phyloP scores from a whole-genome alignment of 1,140 invertebrate genomes.

The Oryzaephilus surinamensis region DNA sequence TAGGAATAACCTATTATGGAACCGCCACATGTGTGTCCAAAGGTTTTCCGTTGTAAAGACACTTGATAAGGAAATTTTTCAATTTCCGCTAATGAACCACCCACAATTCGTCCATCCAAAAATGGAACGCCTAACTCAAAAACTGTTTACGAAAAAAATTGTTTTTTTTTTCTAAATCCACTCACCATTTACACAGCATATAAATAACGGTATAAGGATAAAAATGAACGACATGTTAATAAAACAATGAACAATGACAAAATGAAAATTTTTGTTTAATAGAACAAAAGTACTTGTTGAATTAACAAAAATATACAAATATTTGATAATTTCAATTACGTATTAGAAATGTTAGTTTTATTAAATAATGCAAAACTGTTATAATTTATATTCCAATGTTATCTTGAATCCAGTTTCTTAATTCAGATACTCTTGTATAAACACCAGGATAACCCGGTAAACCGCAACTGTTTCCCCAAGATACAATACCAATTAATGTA shows the following conservation, averaged over 20 bases:
- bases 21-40: constrained; percentile 10
- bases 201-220: background rate
- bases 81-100: constrained; percentile 37
- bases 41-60: constrained; percentile 31
- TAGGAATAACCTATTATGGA: constrained; percentile 4
- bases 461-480: background rate
- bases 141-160: background rate
- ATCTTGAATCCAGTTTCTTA: background rate
- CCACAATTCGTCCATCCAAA: constrained; percentile 41
- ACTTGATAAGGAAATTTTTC: constrained; percentile 42
- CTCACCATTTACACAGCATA: background rate
- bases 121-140: background rate
- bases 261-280: too few relatives aligned
- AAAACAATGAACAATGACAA: too few relatives aligned
- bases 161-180: background rate
- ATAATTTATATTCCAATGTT: too few relatives aligned
- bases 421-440: background rate
- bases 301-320: too few relatives aligned
- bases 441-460: background rate
- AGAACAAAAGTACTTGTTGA: too few relatives aligned
- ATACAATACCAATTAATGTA: background rate
- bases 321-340: too few relatives aligned
- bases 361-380: too few relatives aligned
- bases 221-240: background rate
- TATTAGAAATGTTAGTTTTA: too few relatives aligned